phyloP scores from a whole-genome alignment of 64 coral and sea anemone species.

The Orbicella faveolata region DNA sequence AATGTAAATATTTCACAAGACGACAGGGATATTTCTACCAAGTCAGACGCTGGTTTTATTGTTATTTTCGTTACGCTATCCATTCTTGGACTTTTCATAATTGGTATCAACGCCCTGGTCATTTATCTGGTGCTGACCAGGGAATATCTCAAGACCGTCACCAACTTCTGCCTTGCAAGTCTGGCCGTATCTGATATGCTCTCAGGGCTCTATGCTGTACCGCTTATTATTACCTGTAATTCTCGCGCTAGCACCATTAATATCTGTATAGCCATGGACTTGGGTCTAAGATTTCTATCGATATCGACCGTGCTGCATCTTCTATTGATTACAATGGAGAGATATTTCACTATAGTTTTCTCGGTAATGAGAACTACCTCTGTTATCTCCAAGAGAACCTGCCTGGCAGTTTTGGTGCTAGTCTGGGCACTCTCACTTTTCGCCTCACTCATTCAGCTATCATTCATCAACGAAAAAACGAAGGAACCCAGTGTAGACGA shows the following conservation, averaged over 20 bases:
- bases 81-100: constrained; percentile 7
- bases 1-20: background rate
- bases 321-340: constrained; percentile 63
- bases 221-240: constrained; percentile 64
- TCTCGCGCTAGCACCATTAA: background rate
- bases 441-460: constrained; percentile 55
- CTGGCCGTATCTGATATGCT: constrained; percentile 74
- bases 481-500: background rate
- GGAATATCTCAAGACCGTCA: constrained; percentile 55
- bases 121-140: constrained; percentile 46
- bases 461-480: constrained; percentile 20
- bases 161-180: constrained; percentile 71
- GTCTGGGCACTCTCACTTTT: constrained; percentile 53
- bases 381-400: constrained; percentile 9
- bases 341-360: constrained; percentile 72
- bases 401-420: background rate
- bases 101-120: constrained; percentile 60
- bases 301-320: constrained; percentile 68
- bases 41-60: background rate
- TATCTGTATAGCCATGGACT: constrained; percentile 75
- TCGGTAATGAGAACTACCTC: constrained; percentile 34
- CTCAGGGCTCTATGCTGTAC: constrained; percentile 46
- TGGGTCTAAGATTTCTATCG: constrained; percentile 69
- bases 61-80: background rate
- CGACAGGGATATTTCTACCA: background rate